Base-by-base conservation (phyloP, 2,113 vertebrate species). In the Silurus glanis region DNA sequence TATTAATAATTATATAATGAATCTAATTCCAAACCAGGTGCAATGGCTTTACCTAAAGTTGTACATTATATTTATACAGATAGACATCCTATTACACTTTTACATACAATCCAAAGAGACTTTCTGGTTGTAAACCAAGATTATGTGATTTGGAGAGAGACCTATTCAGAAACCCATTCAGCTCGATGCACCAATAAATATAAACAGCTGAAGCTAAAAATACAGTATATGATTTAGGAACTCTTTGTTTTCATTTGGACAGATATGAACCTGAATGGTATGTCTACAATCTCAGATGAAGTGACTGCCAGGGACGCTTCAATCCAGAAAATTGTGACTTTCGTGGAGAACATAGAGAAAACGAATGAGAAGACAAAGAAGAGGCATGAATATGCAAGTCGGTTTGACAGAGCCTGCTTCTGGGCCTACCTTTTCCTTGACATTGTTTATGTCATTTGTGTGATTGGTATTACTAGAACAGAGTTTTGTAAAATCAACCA, bases 371-470 rank as follows among this genome's bases (percentile, higher is more conserved):
- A 92, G 45, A 82, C 1, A 7, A 25, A 90, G 13, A 84, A 17
- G 21, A 3, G 67, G 14, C 9, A 80, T 28, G 16, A 8, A 1
- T 59, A 92, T 83, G 94, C 92, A 2, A 59, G 89, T 37, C 83
- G 9, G 6, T 0, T 93, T 55, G 94, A 95, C 87, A 90, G 81
- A 83, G 66, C 66, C 21, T 92, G 86, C 85, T 94, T 94, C 67
- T 86, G 89, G 76, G 0, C 91, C 19, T 94, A 94, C 83, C 83
- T 93, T 0, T 19, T 80, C 45, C 0, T 71, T 5, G 86, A 84
- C 28, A 6, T 51, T 0, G 0, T 64, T 0, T 95, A 95, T 59
- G 67, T 87, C 53, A 1, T 23, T 28, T 5, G 3, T 12, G 82
- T 94, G 82, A 45, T 23, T 64, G 6, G 0, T 25, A 82, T 93